Evolutionary conservation across 2,888 invertebrate species (phyloP), one percentile per base, ranked within the genome.

Genomic region (Drosophila meridionalis): DNA sequence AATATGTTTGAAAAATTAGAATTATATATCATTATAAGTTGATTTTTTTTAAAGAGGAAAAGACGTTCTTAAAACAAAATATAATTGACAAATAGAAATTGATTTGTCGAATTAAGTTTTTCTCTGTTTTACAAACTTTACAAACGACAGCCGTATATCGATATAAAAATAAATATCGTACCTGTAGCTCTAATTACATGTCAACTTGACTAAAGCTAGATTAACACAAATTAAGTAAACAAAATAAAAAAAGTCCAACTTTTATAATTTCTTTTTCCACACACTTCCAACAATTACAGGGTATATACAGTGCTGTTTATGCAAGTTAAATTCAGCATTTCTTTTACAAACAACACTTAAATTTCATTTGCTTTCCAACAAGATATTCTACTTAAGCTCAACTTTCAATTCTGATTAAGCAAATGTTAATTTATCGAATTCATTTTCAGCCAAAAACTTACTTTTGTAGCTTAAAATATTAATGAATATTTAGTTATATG

Each of bases 341-440:
- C 12, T 30, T 38, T 55, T 12, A 6, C 38, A 9, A 14, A 40
- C 4, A 28, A 9, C 42, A 55, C 40, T 32, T n/a, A 12, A 43
- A 7, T 42, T 43, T 42, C 42, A 32, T 42, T 57, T 42, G 32
- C 0, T 4, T 14, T 14, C 14, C 28, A 26, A 58, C 34, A 34
- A 34, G 32, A 30, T 34, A 26, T 57, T 43, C 43, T 43, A 57
- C 57, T 57, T 57, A 34, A 6, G 9, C 32, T 40, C 28, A 40
- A 30, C n/a, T 32, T 43, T 57, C 12, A 34, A 34, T 26, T 32
- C 4, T 57, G 30, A 20, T 34, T 20, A 32, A 4, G 12, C 14
- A 43, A 43, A 32, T 34, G n/a, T 14, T 26, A 26, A 20, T 26
- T 14, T 28, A 8, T 26, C 42, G 36, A 12, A 7, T 11, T 20